phyloP scores from a whole-genome alignment of 2,797 vertebrate species.

The Stomatorhinus walkeri region DNA sequence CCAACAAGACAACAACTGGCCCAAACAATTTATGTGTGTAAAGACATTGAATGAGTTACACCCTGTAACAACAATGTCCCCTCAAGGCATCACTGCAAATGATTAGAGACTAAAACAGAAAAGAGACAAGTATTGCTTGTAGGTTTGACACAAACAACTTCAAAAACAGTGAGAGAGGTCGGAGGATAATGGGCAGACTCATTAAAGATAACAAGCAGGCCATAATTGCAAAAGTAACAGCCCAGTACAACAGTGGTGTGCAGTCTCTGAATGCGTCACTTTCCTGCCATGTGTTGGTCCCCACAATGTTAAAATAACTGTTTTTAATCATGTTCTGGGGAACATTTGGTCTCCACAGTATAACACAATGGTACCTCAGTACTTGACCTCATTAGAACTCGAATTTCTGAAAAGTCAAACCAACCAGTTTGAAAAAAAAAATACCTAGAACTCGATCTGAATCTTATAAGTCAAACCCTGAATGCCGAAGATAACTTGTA shows the following conservation, averaged over 20 bases:
- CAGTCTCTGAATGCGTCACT: background rate
- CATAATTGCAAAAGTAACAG: background rate
- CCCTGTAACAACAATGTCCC: background rate
- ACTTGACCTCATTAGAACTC: too few species aligned
- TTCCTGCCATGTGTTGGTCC: background rate
- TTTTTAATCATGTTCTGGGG: background rate
- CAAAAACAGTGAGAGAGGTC: background rate
- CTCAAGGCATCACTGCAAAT: background rate
- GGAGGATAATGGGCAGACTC: background rate
- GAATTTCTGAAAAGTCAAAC: too few species aligned
- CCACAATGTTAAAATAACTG: background rate
- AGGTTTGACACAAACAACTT: background rate
- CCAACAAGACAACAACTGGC: slow-evolving; percentile 56
- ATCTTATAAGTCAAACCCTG: too few species aligned
- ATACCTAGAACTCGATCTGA: too few species aligned
- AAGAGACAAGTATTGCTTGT: background rate
- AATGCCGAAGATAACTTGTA: too few species aligned
- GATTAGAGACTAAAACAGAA: background rate
- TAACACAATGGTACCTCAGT: too few species aligned
- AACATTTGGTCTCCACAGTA: too few species aligned
- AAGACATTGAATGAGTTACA: slow-evolving; percentile 38
- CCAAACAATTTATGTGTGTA: slow-evolving; percentile 22
- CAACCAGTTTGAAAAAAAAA: too few species aligned
- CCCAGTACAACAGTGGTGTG: background rate
- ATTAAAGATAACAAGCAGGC: background rate